Evolutionary conservation across 2,888 invertebrate species (phyloP).

Genomic region (Andrena marginata): DNA sequence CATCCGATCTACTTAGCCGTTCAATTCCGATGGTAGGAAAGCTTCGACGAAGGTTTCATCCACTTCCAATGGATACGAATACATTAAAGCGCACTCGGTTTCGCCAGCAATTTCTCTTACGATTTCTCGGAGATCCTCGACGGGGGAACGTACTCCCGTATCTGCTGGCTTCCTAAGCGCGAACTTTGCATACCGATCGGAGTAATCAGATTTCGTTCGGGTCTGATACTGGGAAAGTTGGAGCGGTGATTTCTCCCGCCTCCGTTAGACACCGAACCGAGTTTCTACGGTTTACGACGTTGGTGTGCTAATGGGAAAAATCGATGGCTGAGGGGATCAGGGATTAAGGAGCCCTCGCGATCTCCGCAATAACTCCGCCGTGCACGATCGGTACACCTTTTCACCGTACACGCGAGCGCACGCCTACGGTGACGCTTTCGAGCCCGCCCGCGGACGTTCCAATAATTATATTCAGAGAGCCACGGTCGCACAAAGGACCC

Average conservation of each 20-base stretch:
- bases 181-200: slow-evolving; percentile 4
- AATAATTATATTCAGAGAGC: slow-evolving; percentile 39
- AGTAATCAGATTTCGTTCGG: not conserved
- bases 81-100: too few relatives aligned
- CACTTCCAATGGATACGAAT: too few relatives aligned
- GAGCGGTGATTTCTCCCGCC: not conserved
- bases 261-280: not conserved
- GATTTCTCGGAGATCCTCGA: not conserved
- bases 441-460: not conserved
- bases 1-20: too few relatives aligned
- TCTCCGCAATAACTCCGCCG: too few relatives aligned
- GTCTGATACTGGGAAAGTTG: not conserved
- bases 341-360: too few relatives aligned
- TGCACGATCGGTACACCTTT: not conserved
- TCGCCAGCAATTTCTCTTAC: not conserved
- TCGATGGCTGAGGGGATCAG: too few relatives aligned
- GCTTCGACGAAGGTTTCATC: too few relatives aligned
- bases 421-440: not conserved
- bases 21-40: too few relatives aligned
- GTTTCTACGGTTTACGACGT: not conserved
- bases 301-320: too few relatives aligned
- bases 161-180: not conserved
- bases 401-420: not conserved
- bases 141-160: too few relatives aligned
- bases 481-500: slow-evolving; percentile 11